Evolutionary conservation across 2,113 vertebrate genomes (phyloP), one percentile per base, ranked within the genome.

Genomic region (Pelmatolapia mariae): DNA sequence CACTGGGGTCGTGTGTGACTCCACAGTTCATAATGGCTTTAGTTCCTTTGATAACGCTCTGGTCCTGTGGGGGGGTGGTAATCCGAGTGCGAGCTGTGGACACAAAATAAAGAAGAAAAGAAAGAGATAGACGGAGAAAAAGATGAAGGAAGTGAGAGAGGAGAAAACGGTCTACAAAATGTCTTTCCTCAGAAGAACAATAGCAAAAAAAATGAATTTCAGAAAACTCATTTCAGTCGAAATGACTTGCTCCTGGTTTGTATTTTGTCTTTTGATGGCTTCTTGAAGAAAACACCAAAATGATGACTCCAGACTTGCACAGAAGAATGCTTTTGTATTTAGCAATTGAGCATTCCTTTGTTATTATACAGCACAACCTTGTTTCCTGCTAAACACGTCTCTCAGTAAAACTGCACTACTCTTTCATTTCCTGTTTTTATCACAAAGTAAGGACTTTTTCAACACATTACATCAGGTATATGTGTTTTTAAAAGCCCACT

Each of bases 11-110:
- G 0, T 99, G 98, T 83, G 97, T 97, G 92, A 98, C 99, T 5
- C 98, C 97, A 0, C 99, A 99, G 89, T 96, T 97, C 97, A 99
- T 96, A 54, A 96, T 88, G 6, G 98, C 99, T 91, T 98, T 99
- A n/a, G 98, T 99, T 10, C 98, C 99, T 91, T 99, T 99, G 96
- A 99, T 99, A 89, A 99, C 98, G 0, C 98, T 99, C 96, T 98
- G 99, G 92, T 99, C 97, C 96, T 98, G 97, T 0, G 98, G 98
- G 0, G 98, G 97, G 80, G 93, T 97, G 1, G 97, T 98, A 93
- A 99, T 99, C 3, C 97, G 97, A 5, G 99, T 99, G 85, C 98
- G 97, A 33, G 98, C 99, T 99, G 95, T 1, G 45, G 85, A 59
- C 31, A 71, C 8, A 76, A 40, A 81, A 78, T 6, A 43, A 18